Conservation (phyloP, 37 sponge, comb jelly and placozoan genomes). For the Bolinopsis microptera region DNA sequence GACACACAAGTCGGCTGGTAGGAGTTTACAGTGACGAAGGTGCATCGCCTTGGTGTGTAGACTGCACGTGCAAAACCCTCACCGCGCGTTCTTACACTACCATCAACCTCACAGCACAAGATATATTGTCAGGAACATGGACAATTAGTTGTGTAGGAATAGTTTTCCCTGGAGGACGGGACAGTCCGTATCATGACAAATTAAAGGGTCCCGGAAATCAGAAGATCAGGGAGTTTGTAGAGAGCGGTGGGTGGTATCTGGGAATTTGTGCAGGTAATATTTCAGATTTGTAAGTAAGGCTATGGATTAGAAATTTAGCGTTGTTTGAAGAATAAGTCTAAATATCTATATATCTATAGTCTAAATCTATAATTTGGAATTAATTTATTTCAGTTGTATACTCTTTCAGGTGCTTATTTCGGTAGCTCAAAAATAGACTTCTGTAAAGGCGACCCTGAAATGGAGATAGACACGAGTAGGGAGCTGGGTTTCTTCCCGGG, state of each 20-base stretch:
- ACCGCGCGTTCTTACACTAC: not conserved
- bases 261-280: conserved; percentile 83
- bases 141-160: conserved; percentile 55
- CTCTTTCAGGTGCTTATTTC: conserved; percentile 74
- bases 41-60: conserved; percentile 34
- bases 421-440: conserved; percentile 73
- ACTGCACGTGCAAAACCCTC: conserved; percentile 29
- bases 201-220: conserved; percentile 77
- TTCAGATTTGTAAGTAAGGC: too few species aligned
- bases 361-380: not conserved
- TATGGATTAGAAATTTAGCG: too few species aligned
- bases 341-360: too few species aligned
- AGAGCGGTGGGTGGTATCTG: conserved; percentile 78
- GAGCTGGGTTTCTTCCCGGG: conserved; percentile 81
- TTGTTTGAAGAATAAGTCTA: too few species aligned
- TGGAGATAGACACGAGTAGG: conserved; percentile 73
- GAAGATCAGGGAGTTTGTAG: conserved; percentile 73
- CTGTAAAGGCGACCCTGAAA: conserved; percentile 72
- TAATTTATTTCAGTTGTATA: too few species aligned
- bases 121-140: conserved; percentile 66
- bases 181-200: conserved; percentile 74
- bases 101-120: conserved; percentile 67
- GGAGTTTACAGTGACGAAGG: conserved; percentile 27
- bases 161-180: conserved; percentile 86
- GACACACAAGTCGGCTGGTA: not conserved